Percentiles rank a stretch among this genome's conserved stretches.
Conservation (phyloP, 2,113 vertebrate species). For the Tyrannus savana region DNA sequence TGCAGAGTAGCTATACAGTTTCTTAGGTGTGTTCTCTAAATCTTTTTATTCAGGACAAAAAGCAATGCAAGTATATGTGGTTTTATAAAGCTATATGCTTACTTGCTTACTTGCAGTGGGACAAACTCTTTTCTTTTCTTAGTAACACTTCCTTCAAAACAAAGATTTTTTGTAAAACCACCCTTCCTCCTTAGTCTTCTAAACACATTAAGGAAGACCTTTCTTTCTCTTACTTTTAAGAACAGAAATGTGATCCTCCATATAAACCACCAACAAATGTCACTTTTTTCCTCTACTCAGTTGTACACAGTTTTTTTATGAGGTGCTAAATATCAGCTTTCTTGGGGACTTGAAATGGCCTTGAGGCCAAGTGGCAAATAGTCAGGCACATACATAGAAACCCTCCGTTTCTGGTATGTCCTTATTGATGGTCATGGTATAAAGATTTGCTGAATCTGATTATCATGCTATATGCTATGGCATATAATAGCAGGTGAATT, state of each 20-base stretch:
- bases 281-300: conserved; percentile 65
- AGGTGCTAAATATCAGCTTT: conserved; percentile 79
- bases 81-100: neutral
- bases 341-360: conserved; percentile 59
- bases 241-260: conserved; percentile 58
- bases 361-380: conserved; percentile 51
- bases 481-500: neutral
- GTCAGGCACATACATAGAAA: neutral
- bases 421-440: neutral
- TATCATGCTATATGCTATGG: accelerated
- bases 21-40: neutral
- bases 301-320: conserved; percentile 72
- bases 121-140: neutral
- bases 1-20: neutral
- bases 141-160: neutral
- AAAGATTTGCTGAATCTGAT: neutral
- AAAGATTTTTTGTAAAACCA: neutral
- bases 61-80: neutral
- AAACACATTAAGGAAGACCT: conserved; percentile 43
- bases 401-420: neutral
- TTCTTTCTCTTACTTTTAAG: conserved; percentile 51
- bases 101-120: neutral
- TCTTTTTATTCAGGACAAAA: neutral
- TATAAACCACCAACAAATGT: conserved; percentile 67
- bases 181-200: neutral